Percentiles rank a stretch among this genome's conserved stretches.
Evolutionary conservation across 2,888 invertebrate species (phyloP).

Genomic region (Carpatolechia fugitivella): DNA sequence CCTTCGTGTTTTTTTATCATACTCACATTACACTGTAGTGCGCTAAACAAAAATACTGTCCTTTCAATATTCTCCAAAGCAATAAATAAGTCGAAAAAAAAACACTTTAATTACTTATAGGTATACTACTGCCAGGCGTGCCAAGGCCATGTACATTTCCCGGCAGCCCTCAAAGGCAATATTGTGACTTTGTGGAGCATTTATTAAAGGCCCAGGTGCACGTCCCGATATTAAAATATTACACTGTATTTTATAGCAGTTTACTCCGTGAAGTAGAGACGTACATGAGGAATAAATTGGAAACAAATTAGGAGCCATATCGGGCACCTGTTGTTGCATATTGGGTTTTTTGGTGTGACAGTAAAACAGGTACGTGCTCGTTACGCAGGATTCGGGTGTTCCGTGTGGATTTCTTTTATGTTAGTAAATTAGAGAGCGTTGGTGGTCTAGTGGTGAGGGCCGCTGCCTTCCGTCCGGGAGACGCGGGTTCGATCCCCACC

Average conservation of each 20-base stretch:
- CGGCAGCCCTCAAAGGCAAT: slow-evolving; percentile 36
- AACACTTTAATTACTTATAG: no score
- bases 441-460: no score
- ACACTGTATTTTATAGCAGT: slow-evolving; percentile 14
- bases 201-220: slow-evolving; percentile 32
- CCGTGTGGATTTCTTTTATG: no score
- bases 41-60: no score
- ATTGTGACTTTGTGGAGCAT: slow-evolving; percentile 37
- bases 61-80: no score
- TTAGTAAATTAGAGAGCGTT: neutral
- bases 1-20: no score
- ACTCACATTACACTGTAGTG: no score
- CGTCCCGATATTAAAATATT: slow-evolving; percentile 14
- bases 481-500: no score
- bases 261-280: neutral
- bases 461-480: no score
- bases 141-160: slow-evolving; percentile 13
- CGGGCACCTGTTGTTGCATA: slow-evolving; percentile 2
- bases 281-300: slow-evolving; percentile 1
- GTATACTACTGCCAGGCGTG: neutral
- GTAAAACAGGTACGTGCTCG: neutral
- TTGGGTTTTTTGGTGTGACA: neutral
- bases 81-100: no score
- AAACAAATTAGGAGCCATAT: neutral
- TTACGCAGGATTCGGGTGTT: no score